phyloP scores from a whole-genome alignment of 2,888 invertebrate genomes.

The Brachylomia viminalis region DNA sequence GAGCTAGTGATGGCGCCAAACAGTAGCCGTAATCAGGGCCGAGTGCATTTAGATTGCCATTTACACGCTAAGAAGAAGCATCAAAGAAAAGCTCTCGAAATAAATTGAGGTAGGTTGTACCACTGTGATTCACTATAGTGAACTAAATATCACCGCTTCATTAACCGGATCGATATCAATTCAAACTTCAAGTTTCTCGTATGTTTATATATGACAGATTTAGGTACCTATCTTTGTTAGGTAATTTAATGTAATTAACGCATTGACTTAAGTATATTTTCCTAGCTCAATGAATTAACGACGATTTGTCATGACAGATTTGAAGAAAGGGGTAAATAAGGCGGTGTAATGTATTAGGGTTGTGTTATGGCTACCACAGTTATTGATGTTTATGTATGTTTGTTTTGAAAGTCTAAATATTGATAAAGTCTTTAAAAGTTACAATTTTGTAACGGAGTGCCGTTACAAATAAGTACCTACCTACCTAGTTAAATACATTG shows the following conservation, averaged over 20 bases:
- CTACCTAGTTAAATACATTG: conserved; percentile 17
- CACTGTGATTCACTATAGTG: conserved; percentile 17
- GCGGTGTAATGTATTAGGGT: neutral
- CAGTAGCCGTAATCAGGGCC: too few species aligned
- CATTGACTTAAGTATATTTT: too few species aligned
- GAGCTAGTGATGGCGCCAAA: too few species aligned
- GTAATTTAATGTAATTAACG: conserved; percentile 7
- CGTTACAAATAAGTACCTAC: neutral
- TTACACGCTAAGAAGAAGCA: too few species aligned
- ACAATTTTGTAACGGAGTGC: too few species aligned
- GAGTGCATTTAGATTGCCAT: too few species aligned
- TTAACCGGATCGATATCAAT: conserved; percentile 21
- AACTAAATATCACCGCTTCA: conserved; percentile 6
- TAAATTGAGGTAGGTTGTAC: conserved; percentile 66
- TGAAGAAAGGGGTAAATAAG: conserved; percentile 19
- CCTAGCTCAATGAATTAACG: too few species aligned
- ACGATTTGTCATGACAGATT: conserved; percentile 5
- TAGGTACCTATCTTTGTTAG: conserved; percentile 28
- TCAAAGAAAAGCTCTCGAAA: conserved; percentile 38
- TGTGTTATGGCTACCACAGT: neutral
- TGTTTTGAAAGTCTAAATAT: neutral
- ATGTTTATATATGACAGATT: conserved; percentile 26
- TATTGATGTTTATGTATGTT: neutral
- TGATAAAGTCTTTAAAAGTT: neutral
- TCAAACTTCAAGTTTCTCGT: neutral